Evolutionary conservation across 2,888 invertebrate species (phyloP), one percentile per base, ranked within the genome.

Genomic region (Caenorhabditis imperialis): DNA sequence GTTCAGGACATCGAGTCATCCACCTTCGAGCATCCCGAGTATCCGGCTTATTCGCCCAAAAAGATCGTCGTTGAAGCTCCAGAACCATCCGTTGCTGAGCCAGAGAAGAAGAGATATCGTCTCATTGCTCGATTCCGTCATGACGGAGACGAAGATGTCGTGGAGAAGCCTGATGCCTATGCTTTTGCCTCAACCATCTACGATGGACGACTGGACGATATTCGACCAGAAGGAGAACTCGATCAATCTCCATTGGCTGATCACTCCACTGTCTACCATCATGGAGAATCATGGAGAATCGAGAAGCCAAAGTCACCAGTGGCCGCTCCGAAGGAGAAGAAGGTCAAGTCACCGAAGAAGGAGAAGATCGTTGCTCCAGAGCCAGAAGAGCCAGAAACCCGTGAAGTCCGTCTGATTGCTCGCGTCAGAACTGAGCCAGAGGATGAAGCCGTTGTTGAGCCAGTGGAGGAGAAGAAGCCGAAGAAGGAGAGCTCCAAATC

Each of bases 81-180:
- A 23, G 4, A 37, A 22, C 37, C 30, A 35, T 18, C 12, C 10
- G 62, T 45, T 22, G 44, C n/a, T 14, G 53, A 47, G 5, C 16
- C 38, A 14, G 44, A 47, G 16, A 67, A 58, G 25, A 40, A 33
- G 23, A 22, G 22, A 1, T 38, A 47, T n/a, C 47, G 48, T 3
- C 25, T 70, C 3, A 23, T 61, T n/a, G 69, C 58, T 8, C 23
- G 69, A 30, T 45, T 16, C 37, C 16, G 61, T 16, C 54, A 70
- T 16, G 70, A 71, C 16, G 63, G 70, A 45, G 63, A 70, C 3
- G 63, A 58, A 44, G 75, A 70, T 18, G 63, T 37, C 0, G 48
- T 63, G 27, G 72, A 60, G 10, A 62, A 47, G 35, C 54, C 61
- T 10, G 57, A 71, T 16, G 40, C 47, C 5, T 75, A 75, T 16